Conservation (phyloP, 2,888 invertebrate species). For the Sicus ferrugineus region DNA sequence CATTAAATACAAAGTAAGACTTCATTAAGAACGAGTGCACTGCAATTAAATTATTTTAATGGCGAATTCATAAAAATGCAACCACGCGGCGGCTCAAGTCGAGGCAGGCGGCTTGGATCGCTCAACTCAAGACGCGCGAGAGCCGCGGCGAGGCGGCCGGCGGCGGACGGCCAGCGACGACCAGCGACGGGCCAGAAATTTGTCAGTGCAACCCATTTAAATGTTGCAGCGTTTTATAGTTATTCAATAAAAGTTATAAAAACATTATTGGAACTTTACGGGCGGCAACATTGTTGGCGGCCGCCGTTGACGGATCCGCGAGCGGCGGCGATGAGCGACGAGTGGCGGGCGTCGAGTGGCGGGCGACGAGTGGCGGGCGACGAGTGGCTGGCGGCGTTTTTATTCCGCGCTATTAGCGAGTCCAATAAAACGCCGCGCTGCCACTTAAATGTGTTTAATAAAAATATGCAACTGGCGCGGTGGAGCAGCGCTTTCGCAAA, state of each 20-base stretch:
- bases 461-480: too few relatives aligned
- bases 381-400: neutral
- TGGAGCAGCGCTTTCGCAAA: too few relatives aligned
- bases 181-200: neutral
- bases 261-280: neutral
- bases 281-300: slow-evolving; percentile 10
- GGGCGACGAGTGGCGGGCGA: too few relatives aligned
- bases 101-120: neutral
- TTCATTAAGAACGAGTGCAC: slow-evolving; percentile 15
- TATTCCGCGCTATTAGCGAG: neutral
- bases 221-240: slow-evolving; percentile 12
- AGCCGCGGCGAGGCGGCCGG: neutral
- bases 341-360: neutral
- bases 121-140: neutral
- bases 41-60: slow-evolving; percentile 17
- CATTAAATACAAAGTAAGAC: slow-evolving; percentile 14
- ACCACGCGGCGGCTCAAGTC: neutral
- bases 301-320: neutral
- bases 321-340: neutral
- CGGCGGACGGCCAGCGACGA: neutral
- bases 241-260: slow-evolving; percentile 15
- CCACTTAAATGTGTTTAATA: slow-evolving; percentile 12
- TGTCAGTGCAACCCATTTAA: neutral
- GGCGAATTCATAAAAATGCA: slow-evolving; percentile 7
- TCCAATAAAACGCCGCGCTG: neutral